Evolutionary conservation across 2,797 vertebrate species (phyloP).

Genomic region (Austrolebias charrua): DNA sequence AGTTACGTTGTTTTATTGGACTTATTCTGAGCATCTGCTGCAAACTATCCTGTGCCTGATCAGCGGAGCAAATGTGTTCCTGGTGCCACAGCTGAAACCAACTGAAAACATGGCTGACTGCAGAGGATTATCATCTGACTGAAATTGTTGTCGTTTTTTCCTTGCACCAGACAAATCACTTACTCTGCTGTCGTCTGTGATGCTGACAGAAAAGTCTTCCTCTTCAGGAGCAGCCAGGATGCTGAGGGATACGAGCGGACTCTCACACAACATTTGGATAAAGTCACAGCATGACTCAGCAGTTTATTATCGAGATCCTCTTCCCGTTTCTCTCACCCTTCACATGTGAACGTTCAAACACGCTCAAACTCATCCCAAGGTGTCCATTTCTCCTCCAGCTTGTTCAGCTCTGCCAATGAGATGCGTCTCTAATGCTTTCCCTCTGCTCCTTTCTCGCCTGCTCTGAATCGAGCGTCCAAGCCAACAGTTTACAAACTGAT

Average conservation of each 20-base stretch:
- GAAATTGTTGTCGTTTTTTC: slow-evolving; percentile 24
- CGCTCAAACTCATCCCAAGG: slow-evolving; percentile 26
- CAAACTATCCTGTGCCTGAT: not conserved
- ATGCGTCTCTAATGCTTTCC: slow-evolving; percentile 45
- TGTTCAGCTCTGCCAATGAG: slow-evolving; percentile 32
- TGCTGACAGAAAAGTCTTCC: slow-evolving; percentile 42
- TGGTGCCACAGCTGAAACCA: slow-evolving; percentile 18
- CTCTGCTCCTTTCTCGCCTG: slow-evolving; percentile 42
- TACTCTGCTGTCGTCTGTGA: slow-evolving; percentile 37
- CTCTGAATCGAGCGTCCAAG: slow-evolving; percentile 32
- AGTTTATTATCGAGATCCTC: slow-evolving; percentile 42
- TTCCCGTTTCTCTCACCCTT: slow-evolving; percentile 18
- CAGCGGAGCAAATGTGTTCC: slow-evolving; percentile 15
- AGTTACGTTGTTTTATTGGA: not conserved
- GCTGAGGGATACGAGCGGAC: slow-evolving; percentile 43
- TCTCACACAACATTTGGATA: slow-evolving; percentile 64
- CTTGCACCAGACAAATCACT: slow-evolving; percentile 31
- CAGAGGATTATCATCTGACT: slow-evolving; percentile 20
- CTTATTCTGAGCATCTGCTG: slow-evolving; percentile 2
- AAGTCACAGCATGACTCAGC: slow-evolving; percentile 71
- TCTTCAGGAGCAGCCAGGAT: slow-evolving; percentile 42
- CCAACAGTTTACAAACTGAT: slow-evolving; percentile 56
- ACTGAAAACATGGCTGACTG: slow-evolving; percentile 2
- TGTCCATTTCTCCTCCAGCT: slow-evolving; percentile 42
- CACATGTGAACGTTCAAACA: slow-evolving; percentile 28